Conservation (phyloP, 1,140 invertebrate genomes). For the Yoshiicerus persimilis region DNA sequence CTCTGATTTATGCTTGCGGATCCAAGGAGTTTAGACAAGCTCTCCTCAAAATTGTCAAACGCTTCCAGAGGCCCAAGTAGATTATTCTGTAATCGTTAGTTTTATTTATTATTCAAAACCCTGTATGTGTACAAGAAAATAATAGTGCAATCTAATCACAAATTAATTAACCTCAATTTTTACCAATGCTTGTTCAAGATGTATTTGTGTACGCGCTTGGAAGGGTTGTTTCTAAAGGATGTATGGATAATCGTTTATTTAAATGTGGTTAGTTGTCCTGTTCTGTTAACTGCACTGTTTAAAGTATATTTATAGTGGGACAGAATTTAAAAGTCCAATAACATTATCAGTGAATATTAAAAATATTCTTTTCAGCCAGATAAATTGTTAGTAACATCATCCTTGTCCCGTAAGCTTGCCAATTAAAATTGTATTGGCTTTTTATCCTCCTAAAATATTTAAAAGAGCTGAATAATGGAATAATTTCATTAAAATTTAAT, state of each 20-base stretch:
- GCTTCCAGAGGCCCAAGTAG: not conserved
- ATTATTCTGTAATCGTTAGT: not conserved
- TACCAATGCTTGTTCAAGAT: not conserved
- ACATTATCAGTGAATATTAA: no score
- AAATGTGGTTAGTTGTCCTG: not conserved
- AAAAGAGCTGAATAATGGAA: no score
- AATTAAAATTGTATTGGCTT: no score
- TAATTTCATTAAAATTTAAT: no score
- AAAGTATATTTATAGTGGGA: no score
- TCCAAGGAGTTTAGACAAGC: conserved; percentile 48
- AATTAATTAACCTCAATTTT: not conserved
- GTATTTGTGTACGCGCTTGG: not conserved
- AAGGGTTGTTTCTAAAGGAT: not conserved
- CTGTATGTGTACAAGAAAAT: not conserved
- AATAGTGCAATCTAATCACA: not conserved
- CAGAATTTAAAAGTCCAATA: no score
- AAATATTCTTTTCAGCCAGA: no score
- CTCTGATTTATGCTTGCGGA: conserved; percentile 48
- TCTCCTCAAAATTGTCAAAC: conserved; percentile 29
- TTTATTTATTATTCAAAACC: not conserved
- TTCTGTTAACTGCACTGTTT: no score
- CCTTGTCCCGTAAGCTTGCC: no score
- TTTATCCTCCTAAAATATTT: no score
- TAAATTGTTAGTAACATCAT: no score
- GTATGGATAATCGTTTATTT: not conserved